These are phyloP conservation scores for Conomelus anceps DNA, from an alignment of 2,888 invertebrate species.

Conservation along the genomic window DNA sequence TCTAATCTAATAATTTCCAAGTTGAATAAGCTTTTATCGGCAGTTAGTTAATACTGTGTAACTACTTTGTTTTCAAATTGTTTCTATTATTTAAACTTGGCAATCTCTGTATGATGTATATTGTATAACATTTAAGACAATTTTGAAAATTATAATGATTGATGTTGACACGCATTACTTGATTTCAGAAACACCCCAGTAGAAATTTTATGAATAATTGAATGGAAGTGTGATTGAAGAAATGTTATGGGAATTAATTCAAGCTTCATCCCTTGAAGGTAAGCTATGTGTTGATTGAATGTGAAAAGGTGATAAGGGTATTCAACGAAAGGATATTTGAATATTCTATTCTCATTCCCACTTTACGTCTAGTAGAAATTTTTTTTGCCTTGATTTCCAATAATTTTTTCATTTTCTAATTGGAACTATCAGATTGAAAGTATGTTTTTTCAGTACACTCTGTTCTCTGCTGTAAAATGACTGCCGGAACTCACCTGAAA, in stretches of 20 bases:
- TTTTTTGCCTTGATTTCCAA: no score
- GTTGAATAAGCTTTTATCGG: background rate
- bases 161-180: conserved; percentile 29
- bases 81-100: conserved; percentile 25
- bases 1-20: conserved; percentile 1
- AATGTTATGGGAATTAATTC: background rate
- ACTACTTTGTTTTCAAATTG: conserved; percentile 4
- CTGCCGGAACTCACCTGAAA: no score
- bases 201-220: background rate
- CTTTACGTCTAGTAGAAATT: no score
- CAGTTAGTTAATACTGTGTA: background rate
- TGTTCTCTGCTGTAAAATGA: no score
- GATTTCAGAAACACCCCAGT: background rate
- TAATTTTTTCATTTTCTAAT: no score
- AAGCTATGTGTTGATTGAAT: no score
- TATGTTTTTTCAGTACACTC: no score
- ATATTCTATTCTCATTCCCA: no score
- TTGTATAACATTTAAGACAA: conserved; percentile 35
- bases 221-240: background rate
- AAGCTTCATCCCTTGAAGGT: no score
- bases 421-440: no score
- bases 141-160: conserved; percentile 34
- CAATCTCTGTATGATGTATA: conserved; percentile 31
- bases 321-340: no score
- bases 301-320: no score